Evolutionary conservation across 35 echinoderm and acorn worm species (phyloP).

Genomic region (Apostichopus californicus): DNA sequence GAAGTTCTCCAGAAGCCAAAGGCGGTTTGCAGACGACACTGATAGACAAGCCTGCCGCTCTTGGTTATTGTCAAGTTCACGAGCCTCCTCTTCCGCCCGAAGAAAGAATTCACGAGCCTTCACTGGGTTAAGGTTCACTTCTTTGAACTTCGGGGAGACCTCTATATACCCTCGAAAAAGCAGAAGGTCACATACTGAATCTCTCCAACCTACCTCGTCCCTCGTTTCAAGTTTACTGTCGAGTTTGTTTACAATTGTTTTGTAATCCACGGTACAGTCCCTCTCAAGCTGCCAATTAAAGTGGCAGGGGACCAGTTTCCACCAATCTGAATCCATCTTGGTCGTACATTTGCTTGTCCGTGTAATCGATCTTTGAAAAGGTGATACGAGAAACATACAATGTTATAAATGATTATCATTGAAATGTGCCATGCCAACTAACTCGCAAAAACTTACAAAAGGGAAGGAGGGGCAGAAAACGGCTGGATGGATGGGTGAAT

Average conservation of each 20-base stretch:
- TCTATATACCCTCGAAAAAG: constrained; percentile 36
- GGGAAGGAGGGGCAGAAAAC: too few species aligned
- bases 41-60: constrained; percentile 9
- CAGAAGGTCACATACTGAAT: not conserved
- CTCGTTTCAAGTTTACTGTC: constrained; percentile 37
- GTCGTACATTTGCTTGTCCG: not conserved
- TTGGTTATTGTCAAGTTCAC: not conserved
- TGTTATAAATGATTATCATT: too few species aligned
- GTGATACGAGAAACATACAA: too few species aligned
- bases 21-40: not conserved
- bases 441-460: too few species aligned
- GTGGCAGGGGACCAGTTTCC: constrained; percentile 25
- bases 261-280: not conserved
- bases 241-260: not conserved
- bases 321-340: not conserved
- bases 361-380: too few species aligned
- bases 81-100: not conserved
- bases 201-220: not conserved
- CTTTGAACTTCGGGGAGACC: constrained; percentile 4
- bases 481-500: too few species aligned
- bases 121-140: not conserved
- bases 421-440: too few species aligned
- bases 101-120: constrained; percentile 30
- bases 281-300: constrained; percentile 39
- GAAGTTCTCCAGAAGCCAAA: constrained; percentile 31